These are phyloP conservation scores for Austrofundulus limnaeus DNA, from an alignment of 2,113 vertebrate species.

Conservation along the genomic window DNA sequence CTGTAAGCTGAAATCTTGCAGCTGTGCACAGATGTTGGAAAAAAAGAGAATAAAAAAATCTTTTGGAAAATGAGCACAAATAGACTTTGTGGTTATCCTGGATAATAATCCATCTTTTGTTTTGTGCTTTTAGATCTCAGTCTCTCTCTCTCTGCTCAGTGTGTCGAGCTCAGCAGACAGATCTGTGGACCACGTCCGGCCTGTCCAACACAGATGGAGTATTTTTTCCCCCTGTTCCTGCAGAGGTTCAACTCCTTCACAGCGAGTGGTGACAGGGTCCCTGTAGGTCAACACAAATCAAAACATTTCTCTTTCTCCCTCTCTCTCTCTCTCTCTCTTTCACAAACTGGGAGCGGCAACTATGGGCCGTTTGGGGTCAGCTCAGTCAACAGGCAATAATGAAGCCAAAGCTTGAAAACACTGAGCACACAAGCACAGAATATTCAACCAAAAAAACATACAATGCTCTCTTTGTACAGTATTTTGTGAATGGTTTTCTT, in stretches of 20 bases:
- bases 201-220: conserved; percentile 22
- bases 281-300: conserved; percentile 44
- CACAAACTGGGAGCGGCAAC: conserved; percentile 36
- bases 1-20: conserved; percentile 10
- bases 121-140: conserved; percentile 45
- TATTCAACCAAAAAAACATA: conserved; percentile 33
- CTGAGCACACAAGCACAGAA: conserved; percentile 19
- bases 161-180: conserved; percentile 41
- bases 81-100: conserved; percentile 53
- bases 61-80: conserved; percentile 52
- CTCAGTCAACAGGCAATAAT: conserved; percentile 33
- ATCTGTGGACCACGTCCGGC: conserved; percentile 51
- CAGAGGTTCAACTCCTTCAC: conserved; percentile 42
- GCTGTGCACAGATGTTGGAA: conserved; percentile 23
- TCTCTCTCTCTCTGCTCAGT: conserved; percentile 28
- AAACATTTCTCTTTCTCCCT: conserved; percentile 18
- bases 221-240: conserved; percentile 17
- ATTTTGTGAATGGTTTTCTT: conserved; percentile 50
- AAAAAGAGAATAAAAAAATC: conserved; percentile 29
- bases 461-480: conserved; percentile 52
- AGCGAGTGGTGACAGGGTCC: conserved; percentile 38
- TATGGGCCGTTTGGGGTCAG: conserved; percentile 22
- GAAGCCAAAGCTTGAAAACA: conserved; percentile 17
- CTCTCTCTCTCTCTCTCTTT: conserved; percentile 20
- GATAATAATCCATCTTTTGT: conserved; percentile 68